A percentile compares a stretch with the other conserved stretches of the same genome.
Evolutionary conservation across 2,888 invertebrate species (phyloP).

Genomic region (Trilocha varians): DNA sequence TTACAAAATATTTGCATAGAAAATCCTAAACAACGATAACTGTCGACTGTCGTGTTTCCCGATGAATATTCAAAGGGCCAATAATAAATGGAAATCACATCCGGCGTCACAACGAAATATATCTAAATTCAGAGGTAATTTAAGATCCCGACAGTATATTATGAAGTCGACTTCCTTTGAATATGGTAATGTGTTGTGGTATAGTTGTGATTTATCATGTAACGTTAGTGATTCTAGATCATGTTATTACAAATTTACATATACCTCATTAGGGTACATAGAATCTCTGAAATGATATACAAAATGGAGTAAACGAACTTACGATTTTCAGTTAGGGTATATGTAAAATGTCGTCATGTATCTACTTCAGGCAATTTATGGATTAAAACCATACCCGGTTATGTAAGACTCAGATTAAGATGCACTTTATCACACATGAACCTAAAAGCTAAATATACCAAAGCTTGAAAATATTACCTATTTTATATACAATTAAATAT

Average conservation of each 20-base stretch:
- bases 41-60: constrained; percentile 11
- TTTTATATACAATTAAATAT: too few relatives aligned
- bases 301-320: too few relatives aligned
- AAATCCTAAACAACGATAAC: constrained; percentile 4
- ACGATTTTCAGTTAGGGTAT: too few relatives aligned
- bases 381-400: too few relatives aligned
- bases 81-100: constrained; percentile 47
- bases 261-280: too few relatives aligned
- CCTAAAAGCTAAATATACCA: too few relatives aligned
- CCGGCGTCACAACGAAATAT: constrained; percentile 41
- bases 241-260: background rate
- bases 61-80: constrained; percentile 41
- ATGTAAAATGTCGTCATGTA: too few relatives aligned
- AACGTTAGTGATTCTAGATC: background rate
- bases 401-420: too few relatives aligned
- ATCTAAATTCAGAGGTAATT: constrained; percentile 47
- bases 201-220: background rate
- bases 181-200: constrained; percentile 27
- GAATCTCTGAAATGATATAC: too few relatives aligned
- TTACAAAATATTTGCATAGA: constrained; percentile 9
- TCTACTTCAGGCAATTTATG: too few relatives aligned
- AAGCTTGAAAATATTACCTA: too few relatives aligned
- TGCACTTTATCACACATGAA: too few relatives aligned
- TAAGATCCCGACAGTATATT: constrained; percentile 40
- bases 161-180: constrained; percentile 32